Evolutionary conservation across 2,113 vertebrate genomes (phyloP).

Genomic region (Suricata suricatta): DNA sequence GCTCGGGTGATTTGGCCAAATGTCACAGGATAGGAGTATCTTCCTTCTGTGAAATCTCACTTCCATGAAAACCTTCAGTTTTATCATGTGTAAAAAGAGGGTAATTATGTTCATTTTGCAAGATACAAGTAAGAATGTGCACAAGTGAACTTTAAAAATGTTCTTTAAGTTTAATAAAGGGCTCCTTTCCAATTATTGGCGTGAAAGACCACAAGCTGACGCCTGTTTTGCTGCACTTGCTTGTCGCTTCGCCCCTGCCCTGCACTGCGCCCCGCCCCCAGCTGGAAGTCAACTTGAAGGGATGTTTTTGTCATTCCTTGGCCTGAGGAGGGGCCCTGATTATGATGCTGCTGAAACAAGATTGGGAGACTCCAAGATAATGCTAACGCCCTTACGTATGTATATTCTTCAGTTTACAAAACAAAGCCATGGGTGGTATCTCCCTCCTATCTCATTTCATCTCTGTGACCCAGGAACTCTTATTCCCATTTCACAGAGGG

Average conservation of each 20-base stretch:
- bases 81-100: background rate
- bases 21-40: background rate
- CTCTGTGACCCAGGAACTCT: background rate
- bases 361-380: background rate
- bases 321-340: background rate
- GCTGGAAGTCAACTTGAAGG: background rate
- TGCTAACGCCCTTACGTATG: background rate
- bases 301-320: slow-evolving; percentile 20
- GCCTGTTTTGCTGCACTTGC: background rate
- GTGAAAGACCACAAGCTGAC: background rate
- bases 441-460: background rate
- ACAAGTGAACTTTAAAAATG: background rate
- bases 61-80: background rate
- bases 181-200: background rate
- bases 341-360: background rate
- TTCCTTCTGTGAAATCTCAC: background rate
- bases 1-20: background rate
- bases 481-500: slow-evolving; percentile 4
- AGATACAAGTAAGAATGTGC: background rate
- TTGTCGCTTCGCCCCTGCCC: background rate
- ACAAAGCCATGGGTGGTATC: background rate
- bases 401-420: background rate
- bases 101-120: background rate
- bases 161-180: background rate
- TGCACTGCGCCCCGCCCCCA: background rate